A percentile compares a stretch with the other conserved stretches of the same genome.
phyloP scores from a whole-genome alignment of 2,113 vertebrate species.

The Paramisgurnus dabryanus region DNA sequence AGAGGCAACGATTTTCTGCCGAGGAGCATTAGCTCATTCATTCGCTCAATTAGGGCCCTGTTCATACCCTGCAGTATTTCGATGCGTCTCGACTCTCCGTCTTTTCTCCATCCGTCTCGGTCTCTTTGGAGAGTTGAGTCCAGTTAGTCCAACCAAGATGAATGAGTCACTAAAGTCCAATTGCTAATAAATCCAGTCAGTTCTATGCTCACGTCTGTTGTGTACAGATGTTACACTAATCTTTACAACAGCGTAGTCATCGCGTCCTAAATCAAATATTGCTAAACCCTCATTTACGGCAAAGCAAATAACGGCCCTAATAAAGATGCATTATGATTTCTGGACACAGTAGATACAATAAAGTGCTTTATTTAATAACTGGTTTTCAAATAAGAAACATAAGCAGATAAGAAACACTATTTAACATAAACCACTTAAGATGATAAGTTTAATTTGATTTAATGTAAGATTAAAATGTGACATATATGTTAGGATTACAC shows the following conservation, averaged over 20 bases:
- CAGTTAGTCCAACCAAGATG: constrained; percentile 34
- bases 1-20: constrained; percentile 51
- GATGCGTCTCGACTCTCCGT: background rate
- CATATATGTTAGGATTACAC: too few species aligned
- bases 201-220: constrained; percentile 9
- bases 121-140: constrained; percentile 24
- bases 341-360: too few species aligned
- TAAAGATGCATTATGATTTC: too few species aligned
- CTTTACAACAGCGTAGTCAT: background rate
- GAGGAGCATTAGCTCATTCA: constrained; percentile 39
- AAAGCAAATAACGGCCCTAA: background rate
- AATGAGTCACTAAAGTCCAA: constrained; percentile 36
- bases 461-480: too few species aligned
- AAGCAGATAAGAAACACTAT: too few species aligned
- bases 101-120: constrained; percentile 13
- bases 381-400: too few species aligned
- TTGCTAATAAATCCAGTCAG: constrained; percentile 12
- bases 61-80: constrained; percentile 24
- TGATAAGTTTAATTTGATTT: too few species aligned
- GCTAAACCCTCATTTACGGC: background rate
- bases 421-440: too few species aligned
- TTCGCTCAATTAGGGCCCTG: constrained; percentile 42
- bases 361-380: too few species aligned
- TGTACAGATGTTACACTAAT: background rate
- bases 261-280: background rate